Evolutionary conservation across 2,797 vertebrate species (phyloP).

Genomic region (Myoxocephalus aenaeus): DNA sequence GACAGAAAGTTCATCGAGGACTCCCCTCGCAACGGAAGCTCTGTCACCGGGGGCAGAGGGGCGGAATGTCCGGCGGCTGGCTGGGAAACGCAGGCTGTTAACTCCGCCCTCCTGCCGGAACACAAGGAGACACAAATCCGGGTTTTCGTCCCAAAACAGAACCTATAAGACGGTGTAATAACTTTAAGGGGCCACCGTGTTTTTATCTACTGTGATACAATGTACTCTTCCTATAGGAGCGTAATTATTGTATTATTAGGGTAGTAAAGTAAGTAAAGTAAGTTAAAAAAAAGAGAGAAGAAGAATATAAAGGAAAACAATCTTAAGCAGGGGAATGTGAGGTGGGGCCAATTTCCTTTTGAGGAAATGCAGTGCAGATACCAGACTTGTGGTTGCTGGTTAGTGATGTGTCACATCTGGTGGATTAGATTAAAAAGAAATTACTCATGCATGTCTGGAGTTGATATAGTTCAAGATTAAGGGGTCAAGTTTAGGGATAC

Average conservation of each 20-base stretch:
- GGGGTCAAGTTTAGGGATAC: not conserved
- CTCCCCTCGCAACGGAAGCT: slow-evolving; percentile 67
- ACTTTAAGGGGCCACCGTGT: not conserved
- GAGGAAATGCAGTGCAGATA: not conserved
- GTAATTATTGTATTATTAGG: not conserved
- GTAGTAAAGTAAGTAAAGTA: too few relatives aligned
- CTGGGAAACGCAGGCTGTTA: slow-evolving; percentile 36
- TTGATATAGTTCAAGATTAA: not conserved
- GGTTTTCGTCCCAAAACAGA: not conserved
- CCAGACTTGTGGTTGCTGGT: slow-evolving; percentile 5
- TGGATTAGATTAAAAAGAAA: not conserved
- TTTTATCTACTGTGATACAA: not conserved
- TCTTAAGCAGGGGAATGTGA: not conserved
- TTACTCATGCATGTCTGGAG: not conserved
- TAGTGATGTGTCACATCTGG: not conserved
- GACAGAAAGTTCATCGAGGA: not conserved
- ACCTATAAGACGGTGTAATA: not conserved
- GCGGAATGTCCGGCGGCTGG: slow-evolving; percentile 76
- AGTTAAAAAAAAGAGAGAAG: not conserved
- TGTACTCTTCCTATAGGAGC: not conserved
- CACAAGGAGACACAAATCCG: not conserved
- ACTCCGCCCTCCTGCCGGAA: slow-evolving; percentile 70
- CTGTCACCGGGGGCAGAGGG: slow-evolving; percentile 53
- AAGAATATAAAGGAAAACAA: not conserved
- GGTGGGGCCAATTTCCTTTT: slow-evolving; percentile 6